Conservation (phyloP, 2,797 vertebrate genomes). For the Chloroceryle inda region DNA sequence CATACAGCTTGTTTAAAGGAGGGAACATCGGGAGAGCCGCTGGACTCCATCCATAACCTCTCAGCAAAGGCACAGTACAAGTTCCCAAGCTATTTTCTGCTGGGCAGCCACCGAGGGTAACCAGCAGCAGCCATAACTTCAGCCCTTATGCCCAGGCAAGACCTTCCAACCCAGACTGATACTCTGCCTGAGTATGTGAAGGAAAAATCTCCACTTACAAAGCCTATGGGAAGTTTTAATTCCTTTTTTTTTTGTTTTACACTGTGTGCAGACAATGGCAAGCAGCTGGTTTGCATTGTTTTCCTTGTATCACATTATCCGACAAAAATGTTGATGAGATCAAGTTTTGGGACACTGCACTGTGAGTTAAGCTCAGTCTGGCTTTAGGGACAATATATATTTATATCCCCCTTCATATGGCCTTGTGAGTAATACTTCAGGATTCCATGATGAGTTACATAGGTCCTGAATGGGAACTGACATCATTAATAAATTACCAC, state of each 20-base stretch:
- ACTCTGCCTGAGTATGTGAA: neutral
- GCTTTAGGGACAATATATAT: neutral
- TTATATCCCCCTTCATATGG: neutral
- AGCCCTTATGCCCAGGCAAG: neutral
- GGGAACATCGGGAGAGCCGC: neutral
- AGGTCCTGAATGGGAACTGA: neutral
- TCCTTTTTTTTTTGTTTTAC: neutral
- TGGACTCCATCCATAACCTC: neutral
- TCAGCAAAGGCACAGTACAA: neutral
- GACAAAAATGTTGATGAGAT: constrained; percentile 43
- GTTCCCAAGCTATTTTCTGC: neutral
- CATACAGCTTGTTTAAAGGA: neutral
- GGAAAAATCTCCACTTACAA: neutral
- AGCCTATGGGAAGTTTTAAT: neutral
- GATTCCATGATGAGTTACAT: neutral
- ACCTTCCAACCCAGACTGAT: neutral
- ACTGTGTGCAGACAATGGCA: neutral
- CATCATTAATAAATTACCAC: neutral
- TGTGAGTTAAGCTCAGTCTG: neutral
- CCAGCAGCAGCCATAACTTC: neutral
- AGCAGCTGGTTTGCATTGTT: neutral
- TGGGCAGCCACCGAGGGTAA: neutral
- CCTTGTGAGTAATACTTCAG: neutral
- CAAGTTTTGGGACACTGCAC: neutral
- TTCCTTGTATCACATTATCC: constrained; percentile 6